Percentiles rank a stretch among this genome's conserved stretches.
phyloP scores from a whole-genome alignment of 2,113 vertebrate species.

The Ascaphus truei region DNA sequence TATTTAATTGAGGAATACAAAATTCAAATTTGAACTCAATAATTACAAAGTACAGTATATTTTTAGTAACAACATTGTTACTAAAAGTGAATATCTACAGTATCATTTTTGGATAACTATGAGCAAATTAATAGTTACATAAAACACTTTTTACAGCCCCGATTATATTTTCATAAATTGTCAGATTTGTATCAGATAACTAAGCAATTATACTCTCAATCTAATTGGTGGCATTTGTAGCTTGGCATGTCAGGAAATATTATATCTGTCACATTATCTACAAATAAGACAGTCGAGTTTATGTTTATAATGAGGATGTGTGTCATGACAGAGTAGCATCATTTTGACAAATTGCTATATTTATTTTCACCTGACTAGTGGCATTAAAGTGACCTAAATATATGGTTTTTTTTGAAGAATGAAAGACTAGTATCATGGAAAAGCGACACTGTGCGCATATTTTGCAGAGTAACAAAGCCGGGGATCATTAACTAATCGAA shows the following conservation, averaged over 20 bases:
- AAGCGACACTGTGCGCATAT: too few relatives aligned
- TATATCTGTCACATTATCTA: slow-evolving; percentile 31
- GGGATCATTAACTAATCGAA: too few relatives aligned
- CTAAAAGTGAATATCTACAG: too few relatives aligned
- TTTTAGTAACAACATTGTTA: too few relatives aligned
- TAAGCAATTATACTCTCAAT: not conserved
- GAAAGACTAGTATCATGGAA: too few relatives aligned
- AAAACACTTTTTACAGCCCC: not conserved
- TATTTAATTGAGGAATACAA: too few relatives aligned
- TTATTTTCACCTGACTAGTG: slow-evolving; percentile 27
- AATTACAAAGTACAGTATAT: too few relatives aligned
- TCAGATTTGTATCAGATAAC: slow-evolving; percentile 5
- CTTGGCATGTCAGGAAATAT: slow-evolving; percentile 2
- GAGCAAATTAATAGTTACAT: not conserved
- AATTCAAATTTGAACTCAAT: too few relatives aligned
- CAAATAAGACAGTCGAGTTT: slow-evolving; percentile 32
- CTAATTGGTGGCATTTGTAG: not conserved
- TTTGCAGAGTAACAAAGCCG: too few relatives aligned
- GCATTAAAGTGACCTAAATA: slow-evolving; percentile 36
- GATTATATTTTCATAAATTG: not conserved
- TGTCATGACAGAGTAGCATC: not conserved
- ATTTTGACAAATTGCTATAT: slow-evolving; percentile 35
- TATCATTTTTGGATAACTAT: too few relatives aligned
- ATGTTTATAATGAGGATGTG: slow-evolving; percentile 30
- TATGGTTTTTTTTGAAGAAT: not conserved